Percentiles rank a stretch among this genome's conserved stretches.
Evolutionary conservation across 1,140 invertebrate genomes (phyloP).

Genomic region (Ips nitidus): DNA sequence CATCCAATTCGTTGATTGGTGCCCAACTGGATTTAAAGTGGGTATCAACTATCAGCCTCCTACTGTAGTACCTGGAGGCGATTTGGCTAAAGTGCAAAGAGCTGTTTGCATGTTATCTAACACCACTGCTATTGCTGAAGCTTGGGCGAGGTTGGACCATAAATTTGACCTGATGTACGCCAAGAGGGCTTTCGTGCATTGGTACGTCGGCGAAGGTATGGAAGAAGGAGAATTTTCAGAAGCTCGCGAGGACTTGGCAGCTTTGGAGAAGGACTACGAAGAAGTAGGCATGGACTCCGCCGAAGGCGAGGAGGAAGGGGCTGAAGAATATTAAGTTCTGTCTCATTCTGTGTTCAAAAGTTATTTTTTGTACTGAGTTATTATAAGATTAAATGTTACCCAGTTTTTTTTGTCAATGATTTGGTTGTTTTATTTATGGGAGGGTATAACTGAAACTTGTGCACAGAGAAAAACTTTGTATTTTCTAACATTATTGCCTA

Average conservation of each 20-base stretch:
- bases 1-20: conserved; percentile 61
- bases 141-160: conserved; percentile 70
- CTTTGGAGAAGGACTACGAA: conserved; percentile 74
- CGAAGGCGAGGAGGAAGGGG: conserved; percentile 49
- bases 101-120: conserved; percentile 76
- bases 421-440: too few relatives aligned
- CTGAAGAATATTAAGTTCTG: conserved; percentile 44
- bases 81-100: conserved; percentile 74
- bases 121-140: conserved; percentile 69
- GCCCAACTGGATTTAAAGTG: conserved; percentile 75
- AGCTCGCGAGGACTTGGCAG: conserved; percentile 81
- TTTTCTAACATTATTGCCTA: too few relatives aligned
- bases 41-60: conserved; percentile 85
- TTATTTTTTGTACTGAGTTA: too few relatives aligned
- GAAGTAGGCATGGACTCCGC: conserved; percentile 56
- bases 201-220: conserved; percentile 79
- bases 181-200: conserved; percentile 74
- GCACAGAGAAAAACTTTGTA: too few relatives aligned
- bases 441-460: too few relatives aligned
- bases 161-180: conserved; percentile 85
- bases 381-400: too few relatives aligned
- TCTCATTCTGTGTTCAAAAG: neutral
- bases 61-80: conserved; percentile 75
- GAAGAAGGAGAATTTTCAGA: conserved; percentile 82
- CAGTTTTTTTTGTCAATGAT: too few relatives aligned